Evolutionary conservation across 2,797 vertebrate genomes (phyloP), one percentile per base, ranked within the genome.

Genomic region (Gymnoscopelus microlampas): DNA sequence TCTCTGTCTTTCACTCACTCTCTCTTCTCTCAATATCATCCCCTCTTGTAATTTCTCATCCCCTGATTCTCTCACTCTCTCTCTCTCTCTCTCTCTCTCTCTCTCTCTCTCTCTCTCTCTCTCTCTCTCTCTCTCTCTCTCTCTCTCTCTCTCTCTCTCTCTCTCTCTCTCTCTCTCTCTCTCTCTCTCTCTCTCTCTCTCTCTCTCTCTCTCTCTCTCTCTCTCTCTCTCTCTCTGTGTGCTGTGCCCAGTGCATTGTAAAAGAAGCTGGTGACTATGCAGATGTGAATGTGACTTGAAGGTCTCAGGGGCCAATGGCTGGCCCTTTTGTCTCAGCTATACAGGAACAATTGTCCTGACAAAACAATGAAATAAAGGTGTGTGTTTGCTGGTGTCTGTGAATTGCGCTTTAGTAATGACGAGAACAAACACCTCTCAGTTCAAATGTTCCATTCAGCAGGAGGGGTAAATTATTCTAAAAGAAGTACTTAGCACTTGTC

Each of bases 331-430:
- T 85, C 63, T 66, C 65, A 64, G 63, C 66, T 60, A 74, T 60
- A 89, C 79, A 77, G 72, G 57, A 1, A 54, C 66, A 11, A 82
- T 80, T 89, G 84, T 90, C 54, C 70, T 53, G 0, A 44, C 23
- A 0, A 23, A 58, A 81, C 77, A 81, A 82, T 59, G 62, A 39
- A 5, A n/a, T 11, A 26, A 67, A 60, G 23, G 59, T 64, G 26
- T 50, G 39, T 7, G 39, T 39, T 7, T 53, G 39, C 6, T 66
- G 39, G 35, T 49, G 32, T 60, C 53, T 32, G 19, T 59, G 60
- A 68, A 35, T 74, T 49, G 44, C 59, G 51, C 74, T 79, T 80
- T 53, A 64, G 70, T 39, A 58, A 68, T 60, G 70, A 70, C 50
- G 55, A 67, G n/a, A 68, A 56, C 51, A 71, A 84, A 77, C 23